These are phyloP conservation scores for Natrix natrix DNA, from an alignment of 2,797 vertebrate genomes.

Conservation along the genomic window DNA sequence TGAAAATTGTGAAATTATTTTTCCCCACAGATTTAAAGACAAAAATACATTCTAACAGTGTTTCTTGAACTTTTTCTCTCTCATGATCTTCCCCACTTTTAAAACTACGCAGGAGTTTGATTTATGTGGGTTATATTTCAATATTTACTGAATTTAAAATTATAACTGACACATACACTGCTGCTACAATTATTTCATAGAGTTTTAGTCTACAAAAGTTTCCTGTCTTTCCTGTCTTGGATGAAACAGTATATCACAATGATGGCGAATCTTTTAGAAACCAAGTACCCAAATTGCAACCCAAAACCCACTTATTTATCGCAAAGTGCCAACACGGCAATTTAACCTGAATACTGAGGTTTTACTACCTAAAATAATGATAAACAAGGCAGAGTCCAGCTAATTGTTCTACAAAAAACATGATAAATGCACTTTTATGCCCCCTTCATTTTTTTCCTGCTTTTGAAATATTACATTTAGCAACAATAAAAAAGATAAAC, in stretches of 20 bases:
- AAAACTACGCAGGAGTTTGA: not conserved
- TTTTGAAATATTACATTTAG: too few species aligned
- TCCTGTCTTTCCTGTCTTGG: not conserved
- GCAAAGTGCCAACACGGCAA: too few species aligned
- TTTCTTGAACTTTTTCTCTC: not conserved
- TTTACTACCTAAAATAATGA: too few species aligned
- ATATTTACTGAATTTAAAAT: not conserved
- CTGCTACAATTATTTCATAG: not conserved
- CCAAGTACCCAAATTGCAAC: too few species aligned
- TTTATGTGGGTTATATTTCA: not conserved
- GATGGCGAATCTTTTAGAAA: too few species aligned
- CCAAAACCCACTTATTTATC: too few species aligned
- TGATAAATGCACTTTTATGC: too few species aligned
- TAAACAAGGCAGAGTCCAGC: too few species aligned
- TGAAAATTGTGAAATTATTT: not conserved
- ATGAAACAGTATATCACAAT: not conserved
- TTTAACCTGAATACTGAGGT: too few species aligned
- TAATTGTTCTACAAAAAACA: too few species aligned
- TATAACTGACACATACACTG: not conserved
- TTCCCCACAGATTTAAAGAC: not conserved
- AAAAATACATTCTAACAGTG: slow-evolving; percentile 9
- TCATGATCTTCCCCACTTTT: not conserved
- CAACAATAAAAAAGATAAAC: too few species aligned
- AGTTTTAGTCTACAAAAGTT: not conserved
- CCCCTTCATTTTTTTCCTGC: too few species aligned